A percentile compares a stretch with the other conserved stretches of the same genome.
Evolutionary conservation across 2,888 invertebrate genomes (phyloP).

Genomic region (Endotricha flammealis): DNA sequence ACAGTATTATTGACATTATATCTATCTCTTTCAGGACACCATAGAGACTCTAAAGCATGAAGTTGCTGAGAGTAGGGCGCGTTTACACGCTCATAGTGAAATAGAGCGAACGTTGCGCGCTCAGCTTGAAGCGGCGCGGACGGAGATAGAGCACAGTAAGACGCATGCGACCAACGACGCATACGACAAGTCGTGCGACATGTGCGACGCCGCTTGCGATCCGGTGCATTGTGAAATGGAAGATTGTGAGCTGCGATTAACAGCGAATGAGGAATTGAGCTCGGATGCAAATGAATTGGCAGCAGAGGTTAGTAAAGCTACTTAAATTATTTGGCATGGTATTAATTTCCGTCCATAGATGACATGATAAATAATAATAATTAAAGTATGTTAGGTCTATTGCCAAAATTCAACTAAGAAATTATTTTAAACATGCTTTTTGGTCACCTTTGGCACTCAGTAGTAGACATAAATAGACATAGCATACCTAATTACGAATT

Average conservation of each 20-base stretch:
- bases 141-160: constrained; percentile 38
- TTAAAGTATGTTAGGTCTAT: too few relatives aligned
- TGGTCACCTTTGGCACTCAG: too few relatives aligned
- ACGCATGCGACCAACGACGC: constrained; percentile 17
- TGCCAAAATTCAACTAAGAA: not conserved
- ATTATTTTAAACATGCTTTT: constrained; percentile 4
- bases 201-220: constrained; percentile 66
- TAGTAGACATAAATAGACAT: too few relatives aligned
- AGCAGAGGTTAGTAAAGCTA: constrained; percentile 52
- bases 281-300: constrained; percentile 67
- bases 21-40: constrained; percentile 44
- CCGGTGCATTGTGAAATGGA: constrained; percentile 58
- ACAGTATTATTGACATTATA: constrained; percentile 11
- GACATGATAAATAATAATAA: too few relatives aligned
- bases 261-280: constrained; percentile 62
- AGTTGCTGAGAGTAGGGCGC: constrained; percentile 64
- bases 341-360: not conserved
- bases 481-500: too few relatives aligned
- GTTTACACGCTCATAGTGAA: constrained; percentile 66
- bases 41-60: constrained; percentile 69
- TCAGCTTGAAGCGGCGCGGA: constrained; percentile 65
- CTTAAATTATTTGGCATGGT: not conserved
- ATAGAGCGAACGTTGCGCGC: constrained; percentile 67
- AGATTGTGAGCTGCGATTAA: constrained; percentile 55
- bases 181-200: constrained; percentile 42